Evolutionary conservation across 2,888 invertebrate species (phyloP).

Genomic region (Drosophila suboccidentalis): DNA sequence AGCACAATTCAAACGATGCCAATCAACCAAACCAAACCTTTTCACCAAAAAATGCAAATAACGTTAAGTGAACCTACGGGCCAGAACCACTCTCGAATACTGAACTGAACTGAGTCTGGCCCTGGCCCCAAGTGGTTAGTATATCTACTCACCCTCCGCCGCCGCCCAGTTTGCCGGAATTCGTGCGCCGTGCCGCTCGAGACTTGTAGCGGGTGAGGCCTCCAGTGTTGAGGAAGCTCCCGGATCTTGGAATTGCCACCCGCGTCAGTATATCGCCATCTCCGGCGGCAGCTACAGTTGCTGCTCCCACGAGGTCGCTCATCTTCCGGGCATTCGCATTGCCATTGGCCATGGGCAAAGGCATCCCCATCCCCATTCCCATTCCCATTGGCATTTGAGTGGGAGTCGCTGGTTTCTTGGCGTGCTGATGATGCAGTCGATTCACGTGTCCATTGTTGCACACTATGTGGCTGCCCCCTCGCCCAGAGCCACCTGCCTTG

Average conservation of each 20-base stretch:
- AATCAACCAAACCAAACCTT: constrained; percentile 82
- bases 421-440: constrained; percentile 45
- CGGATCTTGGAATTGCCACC: constrained; percentile 94
- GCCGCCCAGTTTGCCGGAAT: constrained; percentile 85
- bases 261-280: constrained; percentile 94
- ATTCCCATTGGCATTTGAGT: constrained; percentile 11
- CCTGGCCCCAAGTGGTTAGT: constrained; percentile 56
- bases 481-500: constrained; percentile 17
- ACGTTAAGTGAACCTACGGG: constrained; percentile 47
- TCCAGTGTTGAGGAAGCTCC: constrained; percentile 93
- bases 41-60: constrained; percentile 68
- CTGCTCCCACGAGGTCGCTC: constrained; percentile 43
- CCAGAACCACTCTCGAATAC: constrained; percentile 32
- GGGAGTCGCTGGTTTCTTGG: constrained; percentile 57
- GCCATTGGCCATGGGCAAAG: constrained; percentile 9
- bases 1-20: constrained; percentile 79
- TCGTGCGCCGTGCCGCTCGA: constrained; percentile 83
- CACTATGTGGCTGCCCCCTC: constrained; percentile 44
- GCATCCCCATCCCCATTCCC: neutral
- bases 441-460: constrained; percentile 73
- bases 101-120: constrained; percentile 3
- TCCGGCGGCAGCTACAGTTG: constrained; percentile 87
- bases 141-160: constrained; percentile 80
- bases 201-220: constrained; percentile 92
- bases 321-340: constrained; percentile 37